Conservation (phyloP, 2,113 vertebrate species). For the Onychorhynchus coronatus region DNA sequence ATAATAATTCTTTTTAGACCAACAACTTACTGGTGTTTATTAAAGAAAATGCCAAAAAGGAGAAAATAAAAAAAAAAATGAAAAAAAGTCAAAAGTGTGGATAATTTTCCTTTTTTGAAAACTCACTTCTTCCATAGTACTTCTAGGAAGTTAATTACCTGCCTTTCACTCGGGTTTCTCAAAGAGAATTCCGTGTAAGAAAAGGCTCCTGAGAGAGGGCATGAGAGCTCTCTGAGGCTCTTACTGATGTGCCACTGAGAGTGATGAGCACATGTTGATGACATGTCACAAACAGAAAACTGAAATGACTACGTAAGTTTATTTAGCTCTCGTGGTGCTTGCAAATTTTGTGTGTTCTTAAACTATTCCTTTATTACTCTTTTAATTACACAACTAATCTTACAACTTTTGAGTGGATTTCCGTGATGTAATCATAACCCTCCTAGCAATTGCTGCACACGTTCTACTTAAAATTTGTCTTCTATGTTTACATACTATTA, state of each 20-base stretch:
- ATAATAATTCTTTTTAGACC: not conserved
- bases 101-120: not conserved
- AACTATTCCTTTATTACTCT: not conserved
- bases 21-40: not conserved
- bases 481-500: not conserved
- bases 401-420: not conserved
- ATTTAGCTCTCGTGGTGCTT: not conserved
- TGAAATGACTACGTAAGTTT: not conserved
- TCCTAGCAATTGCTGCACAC: not conserved
- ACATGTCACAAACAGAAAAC: not conserved
- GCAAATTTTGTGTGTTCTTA: not conserved
- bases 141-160: not conserved
- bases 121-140: not conserved
- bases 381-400: not conserved
- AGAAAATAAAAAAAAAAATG: not conserved
- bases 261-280: not conserved
- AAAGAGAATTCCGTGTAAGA: not conserved
- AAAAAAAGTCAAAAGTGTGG: not conserved
- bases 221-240: not conserved
- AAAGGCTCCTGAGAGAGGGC: not conserved
- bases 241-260: not conserved
- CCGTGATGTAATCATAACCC: constrained; percentile 3
- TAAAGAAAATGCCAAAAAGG: not conserved
- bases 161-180: not conserved
- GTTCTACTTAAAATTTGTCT: constrained; percentile 22